phyloP scores from a whole-genome alignment of 2,113 vertebrate species.

The Strix uralensis region DNA sequence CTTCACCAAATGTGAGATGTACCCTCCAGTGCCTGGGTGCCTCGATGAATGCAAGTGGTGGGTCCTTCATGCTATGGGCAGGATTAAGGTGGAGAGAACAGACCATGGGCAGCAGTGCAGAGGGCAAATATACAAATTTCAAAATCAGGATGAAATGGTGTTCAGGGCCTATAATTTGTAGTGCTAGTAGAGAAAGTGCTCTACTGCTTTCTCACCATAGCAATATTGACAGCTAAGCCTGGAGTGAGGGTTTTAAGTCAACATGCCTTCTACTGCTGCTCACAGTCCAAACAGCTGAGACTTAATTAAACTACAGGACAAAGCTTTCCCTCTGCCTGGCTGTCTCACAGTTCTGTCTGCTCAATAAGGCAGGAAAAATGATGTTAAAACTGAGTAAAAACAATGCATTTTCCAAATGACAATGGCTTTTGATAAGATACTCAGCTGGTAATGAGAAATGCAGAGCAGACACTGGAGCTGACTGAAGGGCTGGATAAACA shows the following conservation, averaged over 20 bases:
- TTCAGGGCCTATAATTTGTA: background rate
- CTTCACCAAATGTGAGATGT: background rate
- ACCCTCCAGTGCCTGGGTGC: background rate
- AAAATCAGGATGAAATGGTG: background rate
- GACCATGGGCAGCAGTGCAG: background rate
- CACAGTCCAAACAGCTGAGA: background rate
- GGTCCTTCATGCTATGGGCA: accelerated
- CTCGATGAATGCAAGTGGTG: accelerated
- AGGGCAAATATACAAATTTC: background rate
- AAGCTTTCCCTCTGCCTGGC: background rate
- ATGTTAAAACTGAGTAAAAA: constrained; percentile 18
- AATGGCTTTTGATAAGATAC: constrained; percentile 1
- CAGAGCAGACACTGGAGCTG: background rate
- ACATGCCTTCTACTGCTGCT: background rate
- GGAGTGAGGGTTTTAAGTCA: background rate
- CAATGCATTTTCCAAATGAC: constrained; percentile 31
- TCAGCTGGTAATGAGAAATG: constrained; percentile 25
- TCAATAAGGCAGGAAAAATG: constrained; percentile 2
- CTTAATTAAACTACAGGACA: constrained; percentile 19
- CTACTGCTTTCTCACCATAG: background rate
- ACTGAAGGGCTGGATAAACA: constrained; percentile 9
- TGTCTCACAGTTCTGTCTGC: background rate
- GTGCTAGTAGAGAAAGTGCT: background rate
- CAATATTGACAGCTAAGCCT: background rate
- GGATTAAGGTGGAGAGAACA: background rate